Evolutionary conservation across 2,797 vertebrate genomes (phyloP), one percentile per base, ranked within the genome.

Genomic region (Sorex maritimensis): DNA sequence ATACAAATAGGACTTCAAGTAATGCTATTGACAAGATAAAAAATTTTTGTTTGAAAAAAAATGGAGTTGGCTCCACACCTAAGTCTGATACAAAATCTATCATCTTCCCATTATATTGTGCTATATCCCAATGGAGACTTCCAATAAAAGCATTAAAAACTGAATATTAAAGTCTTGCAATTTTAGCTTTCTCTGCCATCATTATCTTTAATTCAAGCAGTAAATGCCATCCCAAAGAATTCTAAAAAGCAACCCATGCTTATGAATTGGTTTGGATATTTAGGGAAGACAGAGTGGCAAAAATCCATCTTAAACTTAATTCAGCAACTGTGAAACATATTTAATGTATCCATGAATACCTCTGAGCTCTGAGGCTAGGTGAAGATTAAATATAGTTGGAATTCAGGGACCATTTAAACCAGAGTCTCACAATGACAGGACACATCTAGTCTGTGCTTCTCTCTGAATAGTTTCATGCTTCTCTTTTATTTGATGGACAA

Each of bases 161-260:
- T 38, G 5, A 68, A 38, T 58, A 13, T 67, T 91, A 91, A 90
- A 86, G 86, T 93, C 15, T 71, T 1, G 55, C 44, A 78, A 44
- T 93, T 94, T 84, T 86, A 94, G 41, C 46, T n/a, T 83, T 82
- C 61, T 87, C 14, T 79, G 73, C 14, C 11, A 5, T 93, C n/a
- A 26, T 78, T 68, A 63, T 69, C 74, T 30, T 71, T 13, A 74
- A 82, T 77, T 94, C 44, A 75, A 93, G 44, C 75, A 87, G 58
- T 49, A 77, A 75, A 85, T 72, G 5, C 4, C 44, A 89, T 75
- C 38, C 49, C 30, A 23, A 67, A 73, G 49, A 26, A 6, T 63
- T 94, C 58, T 88, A n/a, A 88, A 46, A 84, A 86, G 71, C 73
- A 17, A 68, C 68, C 26, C 78, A 13, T 28, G 55, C 9, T 72